These are phyloP conservation scores for Protodeltote pygarga DNA, from an alignment of 2,888 invertebrate genomes.

Conservation along the genomic window DNA sequence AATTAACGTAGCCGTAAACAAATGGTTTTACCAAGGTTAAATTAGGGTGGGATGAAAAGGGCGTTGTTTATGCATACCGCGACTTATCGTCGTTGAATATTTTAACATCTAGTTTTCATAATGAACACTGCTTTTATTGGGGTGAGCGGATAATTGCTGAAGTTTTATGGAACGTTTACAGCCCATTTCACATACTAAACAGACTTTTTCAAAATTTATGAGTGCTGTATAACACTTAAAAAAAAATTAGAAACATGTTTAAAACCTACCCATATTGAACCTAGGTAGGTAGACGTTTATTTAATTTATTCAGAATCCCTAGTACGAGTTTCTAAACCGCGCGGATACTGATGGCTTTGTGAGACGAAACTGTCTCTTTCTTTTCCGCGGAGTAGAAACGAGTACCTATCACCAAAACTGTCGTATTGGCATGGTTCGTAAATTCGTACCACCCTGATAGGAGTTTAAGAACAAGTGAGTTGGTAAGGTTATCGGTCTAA, in stretches of 20 bases:
- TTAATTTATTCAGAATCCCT: too few species aligned
- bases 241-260: neutral
- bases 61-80: conserved; percentile 53
- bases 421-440: too few species aligned
- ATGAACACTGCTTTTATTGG: conserved; percentile 32
- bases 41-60: conserved; percentile 42
- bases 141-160: conserved; percentile 26
- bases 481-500: neutral
- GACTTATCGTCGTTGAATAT: conserved; percentile 51
- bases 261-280: too few species aligned
- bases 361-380: too few species aligned
- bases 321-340: too few species aligned
- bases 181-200: conserved; percentile 20
- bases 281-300: too few species aligned
- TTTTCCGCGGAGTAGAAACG: too few species aligned
- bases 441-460: too few species aligned
- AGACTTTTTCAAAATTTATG: neutral
- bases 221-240: neutral
- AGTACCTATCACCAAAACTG: too few species aligned
- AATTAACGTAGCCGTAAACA: conserved; percentile 36
- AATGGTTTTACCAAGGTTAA: conserved; percentile 44
- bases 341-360: too few species aligned
- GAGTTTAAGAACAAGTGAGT: too few species aligned
- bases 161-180: conserved; percentile 22
- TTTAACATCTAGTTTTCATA: conserved; percentile 45